Evolutionary conservation across 2,797 vertebrate species (phyloP).

Genomic region (Paratrypauchen microcephalus): DNA sequence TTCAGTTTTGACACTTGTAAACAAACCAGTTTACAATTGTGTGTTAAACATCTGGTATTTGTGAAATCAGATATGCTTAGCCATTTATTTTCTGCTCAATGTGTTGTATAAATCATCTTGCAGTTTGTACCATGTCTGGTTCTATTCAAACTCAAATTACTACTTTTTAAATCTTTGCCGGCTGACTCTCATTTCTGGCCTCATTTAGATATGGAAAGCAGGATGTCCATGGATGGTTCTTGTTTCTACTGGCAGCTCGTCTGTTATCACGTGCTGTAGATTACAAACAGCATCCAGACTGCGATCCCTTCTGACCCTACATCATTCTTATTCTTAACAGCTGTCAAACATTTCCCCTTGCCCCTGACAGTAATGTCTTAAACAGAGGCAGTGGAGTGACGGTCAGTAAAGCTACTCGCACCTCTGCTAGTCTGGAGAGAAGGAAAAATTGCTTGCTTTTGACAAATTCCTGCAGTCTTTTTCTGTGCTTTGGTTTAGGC

Average conservation of each 20-base stretch:
- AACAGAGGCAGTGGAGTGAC: slow-evolving; percentile 50
- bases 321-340: slow-evolving; percentile 25
- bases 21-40: slow-evolving; percentile 28
- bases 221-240: slow-evolving; percentile 26
- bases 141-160: slow-evolving; percentile 29
- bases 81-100: slow-evolving; percentile 34
- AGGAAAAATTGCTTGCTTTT: slow-evolving; percentile 34
- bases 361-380: slow-evolving; percentile 58
- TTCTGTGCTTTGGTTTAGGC: slow-evolving; percentile 22
- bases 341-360: slow-evolving; percentile 34
- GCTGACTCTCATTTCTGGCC: slow-evolving; percentile 22
- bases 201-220: slow-evolving; percentile 28
- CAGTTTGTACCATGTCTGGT: slow-evolving; percentile 36
- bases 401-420: slow-evolving; percentile 48
- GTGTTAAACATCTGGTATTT: slow-evolving; percentile 43
- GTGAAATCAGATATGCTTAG: slow-evolving; percentile 22
- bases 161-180: slow-evolving; percentile 19
- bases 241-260: slow-evolving; percentile 24
- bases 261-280: slow-evolving; percentile 44
- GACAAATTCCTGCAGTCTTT: slow-evolving; percentile 37
- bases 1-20: slow-evolving; percentile 36
- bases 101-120: slow-evolving; percentile 47
- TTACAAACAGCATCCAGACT: slow-evolving; percentile 46
- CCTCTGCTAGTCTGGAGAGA: slow-evolving; percentile 52
- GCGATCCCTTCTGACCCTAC: slow-evolving; percentile 11